Evolutionary conservation across 1,140 invertebrate genomes (phyloP).

Genomic region (Pemphigus obesinymphae): DNA sequence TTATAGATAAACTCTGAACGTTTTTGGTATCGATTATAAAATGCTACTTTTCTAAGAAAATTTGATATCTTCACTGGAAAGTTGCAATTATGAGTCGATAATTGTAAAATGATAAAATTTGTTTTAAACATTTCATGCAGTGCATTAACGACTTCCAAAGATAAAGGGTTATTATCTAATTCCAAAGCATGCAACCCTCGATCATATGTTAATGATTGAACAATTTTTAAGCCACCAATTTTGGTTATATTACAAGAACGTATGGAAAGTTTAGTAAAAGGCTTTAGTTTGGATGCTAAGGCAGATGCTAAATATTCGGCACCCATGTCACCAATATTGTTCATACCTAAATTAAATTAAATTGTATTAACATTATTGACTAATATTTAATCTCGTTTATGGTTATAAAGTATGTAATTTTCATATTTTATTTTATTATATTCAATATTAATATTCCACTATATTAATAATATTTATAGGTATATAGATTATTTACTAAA

Average conservation of each 20-base stretch:
- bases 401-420: too few relatives aligned
- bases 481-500: too few relatives aligned
- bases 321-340: background rate
- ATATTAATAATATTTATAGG: too few relatives aligned
- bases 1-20: background rate
- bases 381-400: too few relatives aligned
- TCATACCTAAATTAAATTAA: too few relatives aligned
- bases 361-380: too few relatives aligned
- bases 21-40: background rate
- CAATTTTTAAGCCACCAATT: background rate
- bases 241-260: background rate
- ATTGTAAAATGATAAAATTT: background rate
- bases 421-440: too few relatives aligned
- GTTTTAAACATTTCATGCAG: background rate
- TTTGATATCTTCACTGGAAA: background rate
- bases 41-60: background rate
- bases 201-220: background rate
- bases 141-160: background rate
- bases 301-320: background rate
- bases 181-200: background rate
- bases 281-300: background rate
- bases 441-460: too few relatives aligned
- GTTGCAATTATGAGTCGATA: background rate
- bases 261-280: background rate
- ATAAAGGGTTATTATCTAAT: background rate